Evolutionary conservation across 2,888 invertebrate genomes (phyloP), one percentile per base, ranked within the genome.

Genomic region (Alentia gelatinosa): DNA sequence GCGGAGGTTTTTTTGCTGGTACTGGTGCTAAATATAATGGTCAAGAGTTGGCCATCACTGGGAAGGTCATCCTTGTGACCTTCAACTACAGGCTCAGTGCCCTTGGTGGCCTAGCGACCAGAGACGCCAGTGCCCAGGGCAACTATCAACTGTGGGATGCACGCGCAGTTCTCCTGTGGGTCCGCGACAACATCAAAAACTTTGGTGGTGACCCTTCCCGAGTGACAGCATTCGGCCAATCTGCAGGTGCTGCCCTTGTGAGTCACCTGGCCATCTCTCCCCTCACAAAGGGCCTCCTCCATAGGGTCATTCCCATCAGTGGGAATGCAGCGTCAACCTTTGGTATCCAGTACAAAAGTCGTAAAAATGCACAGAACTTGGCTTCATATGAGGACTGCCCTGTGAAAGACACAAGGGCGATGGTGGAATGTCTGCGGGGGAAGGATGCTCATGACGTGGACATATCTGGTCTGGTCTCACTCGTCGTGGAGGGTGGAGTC

Each of bases 131-230:
- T 19, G 35, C 50, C 23, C 88, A 97, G 0, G 97, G 97, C 26
- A 97, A 97, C 95, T 97, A 97, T 96, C 97, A 97, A 0, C 94
- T 97, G 56, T 94, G 96, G 37, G 97, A 97, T 94, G 95, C 96
- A 75, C 93, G 96, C 0, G 91, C 96, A 75, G 97, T 97, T 0
- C 93, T 97, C 30, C 93, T 96, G 84, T 97, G 97, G 97, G 96
- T 97, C 7, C 96, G 96, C 88, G 94, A 96, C 35, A 95, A 97
- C 93, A 97, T 97, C 30, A 92, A 93, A 7, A 90, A 93, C 19
- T 97, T 97, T 92, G 97, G 97, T 30, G 97, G 97, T 4, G 96
- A 97, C 94, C 96, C 96, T 19, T 92, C 93, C 0, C 94, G 94
- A 74, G 96, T 97, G 0, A 97, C 97, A 0, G 95, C 97, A 56